phyloP scores from a whole-genome alignment of 2,888 invertebrate genomes.

The Zhengitettix transpicula region DNA sequence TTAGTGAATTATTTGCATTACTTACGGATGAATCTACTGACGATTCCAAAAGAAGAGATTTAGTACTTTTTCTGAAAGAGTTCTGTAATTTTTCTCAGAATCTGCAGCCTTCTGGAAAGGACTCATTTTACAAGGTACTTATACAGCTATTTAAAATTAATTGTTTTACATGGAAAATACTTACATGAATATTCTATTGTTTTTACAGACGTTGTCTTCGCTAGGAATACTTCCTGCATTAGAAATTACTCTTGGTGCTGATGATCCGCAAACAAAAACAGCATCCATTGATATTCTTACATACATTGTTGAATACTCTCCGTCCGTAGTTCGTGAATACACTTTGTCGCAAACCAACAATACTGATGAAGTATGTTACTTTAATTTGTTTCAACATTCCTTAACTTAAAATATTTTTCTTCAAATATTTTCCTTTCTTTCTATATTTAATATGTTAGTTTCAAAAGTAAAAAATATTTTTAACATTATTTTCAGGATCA shows the following conservation, averaged over 20 bases:
- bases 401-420: no score
- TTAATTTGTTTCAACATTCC: no score
- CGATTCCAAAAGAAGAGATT: slow-evolving; percentile 72
- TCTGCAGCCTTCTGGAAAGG: slow-evolving; percentile 91
- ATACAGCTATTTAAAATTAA: neutral
- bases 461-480: neutral
- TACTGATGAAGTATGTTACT: slow-evolving; percentile 56
- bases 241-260: slow-evolving; percentile 79
- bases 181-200: neutral
- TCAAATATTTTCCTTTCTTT: neutral
- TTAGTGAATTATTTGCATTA: slow-evolving; percentile 85
- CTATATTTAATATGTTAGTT: neutral
- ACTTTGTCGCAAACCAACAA: slow-evolving; percentile 75
- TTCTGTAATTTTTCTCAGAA: slow-evolving; percentile 99
- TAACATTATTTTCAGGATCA: slow-evolving; percentile 60
- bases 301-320: slow-evolving; percentile 95
- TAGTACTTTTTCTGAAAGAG: slow-evolving; percentile 94
- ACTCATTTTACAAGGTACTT: slow-evolving; percentile 78
- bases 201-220: slow-evolving; percentile 52
- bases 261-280: slow-evolving; percentile 86
- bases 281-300: slow-evolving; percentile 97
- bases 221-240: slow-evolving; percentile 77
- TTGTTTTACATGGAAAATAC: neutral
- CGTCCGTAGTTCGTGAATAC: slow-evolving; percentile 92
- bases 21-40: slow-evolving; percentile 79